Evolutionary conservation across 2,113 vertebrate genomes (phyloP), one percentile per base, ranked within the genome.

Genomic region (Arothron firmamentum): DNA sequence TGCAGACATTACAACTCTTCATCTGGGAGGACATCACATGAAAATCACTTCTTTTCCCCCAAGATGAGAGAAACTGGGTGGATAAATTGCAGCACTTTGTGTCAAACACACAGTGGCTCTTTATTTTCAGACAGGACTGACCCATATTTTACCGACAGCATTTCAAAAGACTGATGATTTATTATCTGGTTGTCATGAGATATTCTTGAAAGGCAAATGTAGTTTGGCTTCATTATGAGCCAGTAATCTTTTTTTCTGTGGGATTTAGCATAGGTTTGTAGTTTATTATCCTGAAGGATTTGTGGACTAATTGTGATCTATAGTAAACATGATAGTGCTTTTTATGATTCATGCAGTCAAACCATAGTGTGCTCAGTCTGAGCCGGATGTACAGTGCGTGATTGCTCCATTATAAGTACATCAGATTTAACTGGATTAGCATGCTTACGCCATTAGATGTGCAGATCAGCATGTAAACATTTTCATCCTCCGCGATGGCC

Each of bases 341-440:
- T 76, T 78, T 78, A 59, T 28, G 54, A 41, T 57, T 1, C 13
- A 70, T 11, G 53, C 3, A n/a, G 41, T 66, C 58, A 72, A 57
- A 50, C 63, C 62, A 20, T 67, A 59, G 52, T 57, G 69, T 68
- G 74, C 67, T 11, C 34, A 64, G 55, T 48, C 13, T 67, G 78
- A 75, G 65, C 63, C 25, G 64, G 63, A 78, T 83, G 28, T 75
- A 54, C 76, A 59, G 54, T 70, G 23, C 25, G 34, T 10, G 17
- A 62, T 56, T 62, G 59, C 72, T 69, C 54, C 67, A 56, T 79
- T 67, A 64, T 77, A 70, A 86, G 80, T 70, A 72, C 50, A 67
- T 51, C 49, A 61, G 78, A 74, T 65, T 81, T 73, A 69, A 57
- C 50, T 56, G 72, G 84, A 87, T 88, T 81, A 86, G 60, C 71